Conservation (phyloP, 2,113 vertebrate genomes). For the Pica pica region DNA sequence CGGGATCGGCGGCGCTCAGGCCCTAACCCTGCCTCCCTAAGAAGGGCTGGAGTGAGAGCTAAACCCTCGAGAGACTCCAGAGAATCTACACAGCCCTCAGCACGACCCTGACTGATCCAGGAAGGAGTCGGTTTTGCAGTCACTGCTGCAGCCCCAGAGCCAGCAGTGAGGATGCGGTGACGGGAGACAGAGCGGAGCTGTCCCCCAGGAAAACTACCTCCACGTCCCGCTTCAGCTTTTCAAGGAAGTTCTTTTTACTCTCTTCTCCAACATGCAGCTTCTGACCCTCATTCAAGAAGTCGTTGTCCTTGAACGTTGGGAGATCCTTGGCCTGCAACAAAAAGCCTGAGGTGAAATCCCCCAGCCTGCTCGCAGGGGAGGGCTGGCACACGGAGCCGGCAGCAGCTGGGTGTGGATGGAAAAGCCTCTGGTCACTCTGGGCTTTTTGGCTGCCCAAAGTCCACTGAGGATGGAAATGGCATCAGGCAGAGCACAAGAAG, state of each 20-base stretch:
- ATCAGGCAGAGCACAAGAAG: background rate
- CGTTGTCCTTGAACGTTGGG: slow-evolving; percentile 95
- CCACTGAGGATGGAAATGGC: background rate
- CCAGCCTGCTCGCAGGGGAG: background rate
- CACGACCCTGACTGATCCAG: background rate
- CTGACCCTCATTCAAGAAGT: slow-evolving; percentile 94
- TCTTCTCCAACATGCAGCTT: slow-evolving; percentile 91
- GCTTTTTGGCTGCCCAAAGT: background rate
- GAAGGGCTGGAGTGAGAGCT: background rate
- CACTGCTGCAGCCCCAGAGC: background rate
- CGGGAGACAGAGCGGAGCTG: background rate
- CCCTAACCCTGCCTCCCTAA: background rate
- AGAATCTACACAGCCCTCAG: background rate
- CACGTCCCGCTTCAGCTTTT: slow-evolving; percentile 90
- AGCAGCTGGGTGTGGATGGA: accelerated
- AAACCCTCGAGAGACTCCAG: background rate
- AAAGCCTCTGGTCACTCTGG: accelerated
- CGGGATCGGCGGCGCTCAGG: too few relatives aligned
- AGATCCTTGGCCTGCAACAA: slow-evolving; percentile 87
- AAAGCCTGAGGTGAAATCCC: background rate
- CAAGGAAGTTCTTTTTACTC: slow-evolving; percentile 92
- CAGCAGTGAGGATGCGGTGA: background rate
- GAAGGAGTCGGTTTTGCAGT: background rate
- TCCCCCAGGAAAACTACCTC: slow-evolving; percentile 73
- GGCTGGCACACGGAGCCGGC: background rate